Percentiles rank a stretch among this genome's conserved stretches.
Evolutionary conservation across 2,797 vertebrate genomes (phyloP).

Genomic region (Allobates femoralis): DNA sequence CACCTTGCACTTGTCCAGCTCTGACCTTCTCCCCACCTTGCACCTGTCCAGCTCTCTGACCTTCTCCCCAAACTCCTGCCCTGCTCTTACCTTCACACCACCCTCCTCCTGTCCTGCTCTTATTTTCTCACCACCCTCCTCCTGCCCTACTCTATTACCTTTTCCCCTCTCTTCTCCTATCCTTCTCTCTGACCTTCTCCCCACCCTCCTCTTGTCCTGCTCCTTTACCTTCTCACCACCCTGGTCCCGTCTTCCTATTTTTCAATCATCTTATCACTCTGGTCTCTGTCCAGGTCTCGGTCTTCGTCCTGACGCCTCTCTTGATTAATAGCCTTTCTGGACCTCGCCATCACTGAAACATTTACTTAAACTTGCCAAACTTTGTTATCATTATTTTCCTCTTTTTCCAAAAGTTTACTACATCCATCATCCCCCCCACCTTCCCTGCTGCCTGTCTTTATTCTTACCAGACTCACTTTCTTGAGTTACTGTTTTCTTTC

Average conservation of each 20-base stretch:
- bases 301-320: no score
- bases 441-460: background rate
- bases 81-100: background rate
- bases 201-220: no score
- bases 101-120: no score
- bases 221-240: no score
- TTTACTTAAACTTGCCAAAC: background rate
- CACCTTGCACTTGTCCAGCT: background rate
- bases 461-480: background rate
- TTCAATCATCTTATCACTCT: no score
- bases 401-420: no score
- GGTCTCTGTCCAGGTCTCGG: no score
- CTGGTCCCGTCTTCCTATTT: no score
- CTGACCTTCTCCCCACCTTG: background rate
- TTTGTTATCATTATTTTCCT: background rate
- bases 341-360: background rate
- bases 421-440: background rate
- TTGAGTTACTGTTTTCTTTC: background rate
- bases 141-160: background rate
- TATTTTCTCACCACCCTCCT: no score
- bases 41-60: background rate
- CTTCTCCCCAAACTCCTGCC: background rate
- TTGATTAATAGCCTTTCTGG: no score
- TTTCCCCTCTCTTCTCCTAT: background rate
- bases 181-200: no score